Evolutionary conservation across 1,140 invertebrate genomes (phyloP), one percentile per base, ranked within the genome.

Genomic region (Scaptodrosophila lebanonensis): DNA sequence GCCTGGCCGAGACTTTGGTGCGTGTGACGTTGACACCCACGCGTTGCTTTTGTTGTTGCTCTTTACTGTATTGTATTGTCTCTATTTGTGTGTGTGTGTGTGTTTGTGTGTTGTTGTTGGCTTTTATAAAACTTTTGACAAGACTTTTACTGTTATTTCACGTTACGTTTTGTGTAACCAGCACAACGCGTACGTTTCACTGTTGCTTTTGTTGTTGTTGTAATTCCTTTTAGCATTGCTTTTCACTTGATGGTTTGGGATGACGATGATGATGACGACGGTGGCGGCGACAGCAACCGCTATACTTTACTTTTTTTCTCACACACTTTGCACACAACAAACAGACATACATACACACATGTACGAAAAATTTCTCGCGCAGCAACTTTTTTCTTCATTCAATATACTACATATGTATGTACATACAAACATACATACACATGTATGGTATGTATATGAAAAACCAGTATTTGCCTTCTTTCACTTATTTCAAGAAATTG

Each of bases 391-490:
- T 52, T 66, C 45, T 62, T 73, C 59, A 58, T 58, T 68, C 66
- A 62, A 61, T 67, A 38, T 22, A 50, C 43, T 66, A 39, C 45
- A 32, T 43, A 15, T 60, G 20, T 68, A 49, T 17, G 47, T 49
- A 38, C 27, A 57, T 30, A 12, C 47, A 38, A 39, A 20, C 50
- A 50, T 40, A 36, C 56, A 7, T 52, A 16, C 27, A 13, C 2
- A 16, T 39, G 32, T 39, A 45, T 47, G 35, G 44, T 53, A 33
- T 48, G 44, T 70, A 58, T 51, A 38, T 50, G 12, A 44, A 70
- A 79, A 82, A 77, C 73, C 73, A 77, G 75, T 79, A 79, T 82
- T 82, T 77, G 59, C 66, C 67, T 73, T 73, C 75, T 79, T 79
- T 79, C 75, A 82, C 73, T 77, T 79, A 77, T 79, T 73, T 68